These are phyloP conservation scores for Actinernus sp. DNA, from an alignment of 92 coral and sea anemone genomes.

Conservation along the genomic window DNA sequence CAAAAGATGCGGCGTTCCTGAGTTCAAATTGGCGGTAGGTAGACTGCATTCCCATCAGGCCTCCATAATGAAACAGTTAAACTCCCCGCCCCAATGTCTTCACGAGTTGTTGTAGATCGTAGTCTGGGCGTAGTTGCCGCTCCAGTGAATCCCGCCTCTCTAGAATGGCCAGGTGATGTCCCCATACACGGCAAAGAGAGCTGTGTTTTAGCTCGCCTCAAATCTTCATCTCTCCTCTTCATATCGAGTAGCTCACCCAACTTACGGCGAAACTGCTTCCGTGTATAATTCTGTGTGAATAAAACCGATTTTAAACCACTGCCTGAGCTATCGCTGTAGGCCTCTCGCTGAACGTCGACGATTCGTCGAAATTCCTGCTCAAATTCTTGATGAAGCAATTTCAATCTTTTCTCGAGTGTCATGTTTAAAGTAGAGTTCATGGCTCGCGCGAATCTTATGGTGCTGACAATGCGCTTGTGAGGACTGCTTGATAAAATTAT, in stretches of 20 bases:
- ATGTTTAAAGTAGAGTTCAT: constrained; percentile 62
- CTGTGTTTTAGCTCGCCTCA: constrained; percentile 60
- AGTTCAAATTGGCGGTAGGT: constrained; percentile 75
- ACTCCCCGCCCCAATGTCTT: not conserved
- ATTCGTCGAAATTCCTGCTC: constrained; percentile 85
- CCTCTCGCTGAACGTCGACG: constrained; percentile 69
- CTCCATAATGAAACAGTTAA: constrained; percentile 58
- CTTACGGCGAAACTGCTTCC: constrained; percentile 62
- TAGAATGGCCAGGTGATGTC: constrained; percentile 14
- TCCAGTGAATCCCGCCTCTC: constrained; percentile 1
- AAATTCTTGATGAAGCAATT: constrained; percentile 59
- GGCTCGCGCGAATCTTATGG: constrained; percentile 76
- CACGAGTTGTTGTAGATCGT: not conserved
- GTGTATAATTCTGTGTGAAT: constrained; percentile 43
- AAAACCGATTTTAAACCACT: not conserved
- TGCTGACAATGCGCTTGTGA: constrained; percentile 69
- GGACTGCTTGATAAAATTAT: constrained; percentile 82
- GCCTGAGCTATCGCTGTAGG: constrained; percentile 32
- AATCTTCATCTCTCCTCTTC: constrained; percentile 59
- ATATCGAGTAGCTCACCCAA: constrained; percentile 52
- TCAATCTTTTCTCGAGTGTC: constrained; percentile 58
- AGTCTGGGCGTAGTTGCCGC: no score
- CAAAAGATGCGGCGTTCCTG: no score
- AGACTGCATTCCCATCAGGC: constrained; percentile 69
- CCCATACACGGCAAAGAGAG: constrained; percentile 60